A percentile compares a stretch with the other conserved stretches of the same genome.
Conservation (phyloP, 2,113 vertebrate species). For the Chionis minor region DNA sequence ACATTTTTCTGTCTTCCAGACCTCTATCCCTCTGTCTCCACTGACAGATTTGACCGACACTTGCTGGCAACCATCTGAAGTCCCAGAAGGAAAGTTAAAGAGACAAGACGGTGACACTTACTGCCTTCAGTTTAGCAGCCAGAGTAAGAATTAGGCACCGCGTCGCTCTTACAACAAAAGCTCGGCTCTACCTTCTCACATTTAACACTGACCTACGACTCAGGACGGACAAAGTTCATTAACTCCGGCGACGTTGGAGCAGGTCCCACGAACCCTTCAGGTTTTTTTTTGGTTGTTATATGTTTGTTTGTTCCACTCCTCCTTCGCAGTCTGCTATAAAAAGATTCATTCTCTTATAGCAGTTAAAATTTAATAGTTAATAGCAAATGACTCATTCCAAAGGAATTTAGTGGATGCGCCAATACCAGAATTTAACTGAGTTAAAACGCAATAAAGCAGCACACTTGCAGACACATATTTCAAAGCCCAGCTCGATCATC, state of each 20-base stretch:
- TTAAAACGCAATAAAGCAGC: constrained; percentile 26
- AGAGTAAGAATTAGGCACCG: neutral
- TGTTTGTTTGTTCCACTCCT: neutral
- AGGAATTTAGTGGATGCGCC: constrained; percentile 8
- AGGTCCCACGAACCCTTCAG: neutral
- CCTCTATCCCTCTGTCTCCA: neutral
- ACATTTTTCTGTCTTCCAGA: neutral
- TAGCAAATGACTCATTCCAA: constrained; percentile 58
- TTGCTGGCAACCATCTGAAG: neutral
- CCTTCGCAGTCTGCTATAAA: neutral
- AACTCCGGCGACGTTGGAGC: neutral
- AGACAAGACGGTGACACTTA: neutral
- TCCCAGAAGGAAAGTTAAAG: neutral
- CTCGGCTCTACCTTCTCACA: neutral
- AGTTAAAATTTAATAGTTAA: constrained; percentile 66
- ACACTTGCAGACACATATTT: neutral
- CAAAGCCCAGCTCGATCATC: neutral
- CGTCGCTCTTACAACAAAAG: neutral
- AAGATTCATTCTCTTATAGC: neutral
- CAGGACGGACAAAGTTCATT: neutral
- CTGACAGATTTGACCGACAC: neutral
- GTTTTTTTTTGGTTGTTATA: neutral
- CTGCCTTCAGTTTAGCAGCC: neutral
- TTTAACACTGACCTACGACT: neutral
- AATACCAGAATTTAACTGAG: neutral